phyloP scores from a whole-genome alignment of 2,113 vertebrate genomes.

The Otis tarda region DNA sequence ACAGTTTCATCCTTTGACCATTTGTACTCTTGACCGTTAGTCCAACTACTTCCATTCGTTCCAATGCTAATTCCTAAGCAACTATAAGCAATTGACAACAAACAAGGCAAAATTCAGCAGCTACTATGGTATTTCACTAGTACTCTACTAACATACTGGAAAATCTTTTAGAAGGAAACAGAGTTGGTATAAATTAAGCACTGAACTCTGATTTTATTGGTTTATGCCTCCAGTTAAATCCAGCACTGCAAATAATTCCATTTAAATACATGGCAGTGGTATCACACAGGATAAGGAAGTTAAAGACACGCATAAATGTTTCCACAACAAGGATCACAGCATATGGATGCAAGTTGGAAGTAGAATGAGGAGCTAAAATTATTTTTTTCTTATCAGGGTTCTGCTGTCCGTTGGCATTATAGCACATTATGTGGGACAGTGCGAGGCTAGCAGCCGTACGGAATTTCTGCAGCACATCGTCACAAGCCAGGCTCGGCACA shows the following conservation, averaged over 20 bases:
- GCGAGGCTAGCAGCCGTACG: neutral
- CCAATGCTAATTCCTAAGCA: neutral
- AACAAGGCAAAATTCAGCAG: neutral
- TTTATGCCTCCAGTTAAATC: neutral
- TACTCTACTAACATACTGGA: neutral
- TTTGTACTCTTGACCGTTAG: neutral
- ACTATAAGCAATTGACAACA: neutral
- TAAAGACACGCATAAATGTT: neutral
- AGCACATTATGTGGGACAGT: fast-evolving
- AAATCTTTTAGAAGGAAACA: neutral
- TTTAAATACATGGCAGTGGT: neutral
- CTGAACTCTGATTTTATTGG: neutral
- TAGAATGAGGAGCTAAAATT: neutral
- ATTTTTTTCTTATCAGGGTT: neutral
- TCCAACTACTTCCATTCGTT: neutral
- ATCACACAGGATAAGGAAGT: neutral
- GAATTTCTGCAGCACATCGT: neutral
- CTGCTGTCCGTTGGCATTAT: neutral
- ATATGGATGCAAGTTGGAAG: neutral
- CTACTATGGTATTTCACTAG: neutral
- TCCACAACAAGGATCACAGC: neutral
- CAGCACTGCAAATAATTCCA: neutral
- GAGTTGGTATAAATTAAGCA: neutral
- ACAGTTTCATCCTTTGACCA: neutral
- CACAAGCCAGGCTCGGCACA: neutral